A percentile compares a stretch with the other conserved stretches of the same genome.
Conservation (phyloP, 2,113 vertebrate species). For the Isichthys henryi region DNA sequence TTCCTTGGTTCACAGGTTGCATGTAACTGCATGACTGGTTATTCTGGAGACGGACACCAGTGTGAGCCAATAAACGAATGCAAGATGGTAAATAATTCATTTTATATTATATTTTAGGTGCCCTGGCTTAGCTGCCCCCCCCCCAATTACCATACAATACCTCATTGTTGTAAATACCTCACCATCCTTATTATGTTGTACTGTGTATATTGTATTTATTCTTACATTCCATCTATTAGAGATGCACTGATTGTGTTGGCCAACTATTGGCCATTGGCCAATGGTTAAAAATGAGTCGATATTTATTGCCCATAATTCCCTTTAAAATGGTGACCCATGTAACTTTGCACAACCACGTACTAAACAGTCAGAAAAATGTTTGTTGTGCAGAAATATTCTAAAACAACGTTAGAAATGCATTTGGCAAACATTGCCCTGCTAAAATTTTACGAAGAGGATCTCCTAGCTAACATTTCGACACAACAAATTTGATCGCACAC, state of each 20-base stretch:
- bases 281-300: background rate
- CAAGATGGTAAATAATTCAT: slow-evolving; percentile 53
- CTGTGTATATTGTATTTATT: background rate
- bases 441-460: background rate
- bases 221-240: background rate
- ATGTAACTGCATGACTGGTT: slow-evolving; percentile 73
- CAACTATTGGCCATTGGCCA: background rate
- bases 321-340: too few species aligned
- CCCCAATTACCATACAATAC: background rate
- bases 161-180: background rate
- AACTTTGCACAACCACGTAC: too few species aligned
- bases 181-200: background rate
- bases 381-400: background rate
- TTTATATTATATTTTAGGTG: background rate
- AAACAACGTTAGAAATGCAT: background rate
- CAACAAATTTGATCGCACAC: too few species aligned
- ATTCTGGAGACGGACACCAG: slow-evolving; percentile 59
- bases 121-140: background rate
- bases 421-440: background rate
- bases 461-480: background rate
- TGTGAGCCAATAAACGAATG: slow-evolving; percentile 74
- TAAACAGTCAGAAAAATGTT: background rate
- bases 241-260: background rate
- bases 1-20: slow-evolving; percentile 60
- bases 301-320: too few species aligned